A percentile compares a stretch with the other conserved stretches of the same genome.
Evolutionary conservation across 2,113 vertebrate genomes (phyloP).

Genomic region (Micronycteris hirsuta): DNA sequence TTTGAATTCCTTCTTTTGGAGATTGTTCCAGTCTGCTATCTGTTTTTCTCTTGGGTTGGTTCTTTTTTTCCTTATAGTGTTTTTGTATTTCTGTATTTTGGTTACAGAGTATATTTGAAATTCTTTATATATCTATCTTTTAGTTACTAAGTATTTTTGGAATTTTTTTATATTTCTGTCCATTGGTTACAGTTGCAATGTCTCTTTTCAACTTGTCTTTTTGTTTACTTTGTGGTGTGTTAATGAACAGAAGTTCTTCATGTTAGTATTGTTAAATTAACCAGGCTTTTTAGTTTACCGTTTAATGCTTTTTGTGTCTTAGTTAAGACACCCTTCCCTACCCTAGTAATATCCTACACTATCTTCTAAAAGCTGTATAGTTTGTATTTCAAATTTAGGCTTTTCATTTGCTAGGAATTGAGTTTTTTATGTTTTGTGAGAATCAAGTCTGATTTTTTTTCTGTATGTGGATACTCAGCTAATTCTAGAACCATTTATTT

Average conservation of each 20-base stretch:
- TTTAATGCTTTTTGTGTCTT: neutral
- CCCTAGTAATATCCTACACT: neutral
- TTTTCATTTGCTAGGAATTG: neutral
- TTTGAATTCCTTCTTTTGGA: conserved; percentile 16
- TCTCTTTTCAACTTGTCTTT: neutral
- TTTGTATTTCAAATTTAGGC: neutral
- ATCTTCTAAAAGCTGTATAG: neutral
- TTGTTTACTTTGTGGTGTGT: neutral
- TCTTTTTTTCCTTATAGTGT: neutral
- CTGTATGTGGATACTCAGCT: neutral
- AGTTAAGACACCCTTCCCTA: neutral
- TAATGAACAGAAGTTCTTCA: neutral
- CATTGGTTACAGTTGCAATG: neutral
- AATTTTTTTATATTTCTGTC: neutral
- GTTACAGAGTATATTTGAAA: neutral
- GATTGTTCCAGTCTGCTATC: neutral
- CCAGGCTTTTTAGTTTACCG: neutral
- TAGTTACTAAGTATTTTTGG: neutral
- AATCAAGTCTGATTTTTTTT: neutral
- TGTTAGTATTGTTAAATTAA: neutral
- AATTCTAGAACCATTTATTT: conserved; percentile 17
- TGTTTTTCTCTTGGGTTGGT: neutral
- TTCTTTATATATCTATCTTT: neutral
- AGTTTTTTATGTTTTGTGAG: conserved; percentile 2
- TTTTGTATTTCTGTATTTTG: neutral